Percentiles rank a stretch among this genome's conserved stretches.
phyloP scores from a whole-genome alignment of 2,113 vertebrate genomes.

The Cyrtonyx montezumae region DNA sequence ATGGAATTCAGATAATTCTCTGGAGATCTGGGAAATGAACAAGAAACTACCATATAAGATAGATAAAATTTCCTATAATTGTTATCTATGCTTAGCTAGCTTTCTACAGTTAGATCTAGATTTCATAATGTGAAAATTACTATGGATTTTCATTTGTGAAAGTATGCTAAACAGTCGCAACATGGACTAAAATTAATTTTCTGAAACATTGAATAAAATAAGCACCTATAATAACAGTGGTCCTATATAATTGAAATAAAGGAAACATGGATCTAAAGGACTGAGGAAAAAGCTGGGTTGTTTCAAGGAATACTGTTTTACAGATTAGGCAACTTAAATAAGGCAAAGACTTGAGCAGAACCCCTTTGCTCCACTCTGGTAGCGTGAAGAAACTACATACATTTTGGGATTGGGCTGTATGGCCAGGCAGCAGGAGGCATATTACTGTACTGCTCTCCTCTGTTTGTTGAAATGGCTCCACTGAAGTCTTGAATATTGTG shows the following conservation, averaged over 20 bases:
- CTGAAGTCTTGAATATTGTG: not conserved
- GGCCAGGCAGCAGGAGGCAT: not conserved
- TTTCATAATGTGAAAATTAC: not conserved
- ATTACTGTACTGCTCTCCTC: not conserved
- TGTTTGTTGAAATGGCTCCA: not conserved
- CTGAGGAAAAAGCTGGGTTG: not conserved
- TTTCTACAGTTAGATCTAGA: not conserved
- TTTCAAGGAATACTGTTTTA: not conserved
- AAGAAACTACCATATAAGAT: slow-evolving; percentile 25
- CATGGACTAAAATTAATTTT: not conserved
- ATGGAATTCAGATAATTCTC: slow-evolving; percentile 51
- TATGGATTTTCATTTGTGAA: not conserved
- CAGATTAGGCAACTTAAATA: not conserved
- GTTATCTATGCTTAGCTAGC: not conserved
- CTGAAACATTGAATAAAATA: not conserved
- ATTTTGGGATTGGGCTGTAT: not conserved
- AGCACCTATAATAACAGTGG: not conserved
- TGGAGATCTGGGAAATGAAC: slow-evolving; percentile 54
- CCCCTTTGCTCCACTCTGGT: not conserved
- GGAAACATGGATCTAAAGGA: not conserved
- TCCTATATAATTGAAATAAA: not conserved
- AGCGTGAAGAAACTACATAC: not conserved
- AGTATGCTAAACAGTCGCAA: not conserved
- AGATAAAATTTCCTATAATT: slow-evolving; percentile 35
- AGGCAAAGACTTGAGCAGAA: not conserved